A percentile compares a stretch with the other conserved stretches of the same genome.
These are phyloP conservation scores for Parascotia fuliginaria DNA, from an alignment of 2,888 invertebrate species.

Conservation along the genomic window DNA sequence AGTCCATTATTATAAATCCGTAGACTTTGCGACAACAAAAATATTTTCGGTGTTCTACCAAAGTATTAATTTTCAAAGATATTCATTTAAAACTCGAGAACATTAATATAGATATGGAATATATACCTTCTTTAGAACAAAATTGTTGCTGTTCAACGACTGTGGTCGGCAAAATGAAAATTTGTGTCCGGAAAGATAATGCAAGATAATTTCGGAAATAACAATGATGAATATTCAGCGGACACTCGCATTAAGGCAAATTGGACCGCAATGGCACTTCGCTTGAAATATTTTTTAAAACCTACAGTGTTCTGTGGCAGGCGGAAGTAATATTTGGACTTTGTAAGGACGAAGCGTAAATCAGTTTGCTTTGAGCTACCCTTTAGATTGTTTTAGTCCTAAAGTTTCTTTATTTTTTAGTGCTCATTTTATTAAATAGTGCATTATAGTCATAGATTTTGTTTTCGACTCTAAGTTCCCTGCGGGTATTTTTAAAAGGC, in stretches of 20 bases:
- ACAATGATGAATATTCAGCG: conserved; percentile 34
- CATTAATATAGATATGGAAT: background rate
- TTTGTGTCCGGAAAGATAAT: conserved; percentile 15
- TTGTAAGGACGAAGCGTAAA: background rate
- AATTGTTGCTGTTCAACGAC: conserved; percentile 2
- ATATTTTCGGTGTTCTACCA: conserved; percentile 1
- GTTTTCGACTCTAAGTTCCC: too few relatives aligned
- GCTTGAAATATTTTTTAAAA: conserved; percentile 6
- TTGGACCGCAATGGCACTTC: conserved; percentile 5
- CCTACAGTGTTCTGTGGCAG: background rate
- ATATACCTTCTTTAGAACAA: conserved; percentile 1
- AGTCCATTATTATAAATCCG: conserved; percentile 12
- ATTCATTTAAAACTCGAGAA: conserved; percentile 1
- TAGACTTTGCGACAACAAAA: background rate
- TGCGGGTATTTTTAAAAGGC: too few relatives aligned
- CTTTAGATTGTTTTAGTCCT: background rate
- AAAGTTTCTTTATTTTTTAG: background rate
- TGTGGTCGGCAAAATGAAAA: conserved; percentile 6
- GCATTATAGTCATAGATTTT: too few relatives aligned
- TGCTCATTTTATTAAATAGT: background rate
- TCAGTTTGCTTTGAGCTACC: background rate
- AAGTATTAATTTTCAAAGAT: background rate
- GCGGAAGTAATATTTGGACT: background rate
- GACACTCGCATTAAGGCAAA: conserved; percentile 18
- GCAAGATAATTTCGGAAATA: conserved; percentile 25